phyloP scores from a whole-genome alignment of 1,140 invertebrate genomes.

The Drosophila obscura region DNA sequence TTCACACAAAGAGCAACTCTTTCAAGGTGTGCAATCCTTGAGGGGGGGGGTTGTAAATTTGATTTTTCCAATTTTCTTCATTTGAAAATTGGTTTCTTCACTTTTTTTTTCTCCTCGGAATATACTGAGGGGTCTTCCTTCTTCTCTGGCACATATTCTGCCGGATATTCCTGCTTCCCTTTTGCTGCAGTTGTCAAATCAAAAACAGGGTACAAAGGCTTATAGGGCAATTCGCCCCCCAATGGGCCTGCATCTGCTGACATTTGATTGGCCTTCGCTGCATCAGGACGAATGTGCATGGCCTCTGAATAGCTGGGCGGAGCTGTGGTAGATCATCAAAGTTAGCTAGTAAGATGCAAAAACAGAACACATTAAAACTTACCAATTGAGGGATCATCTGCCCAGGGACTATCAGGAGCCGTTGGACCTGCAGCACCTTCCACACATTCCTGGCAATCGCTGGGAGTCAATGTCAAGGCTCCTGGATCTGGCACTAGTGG shows the following conservation, averaged over 20 bases:
- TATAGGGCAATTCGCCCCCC: slow-evolving; percentile 16
- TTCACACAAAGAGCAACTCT: slow-evolving; percentile 1
- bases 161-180: not conserved
- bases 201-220: slow-evolving; percentile 67
- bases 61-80: not conserved
- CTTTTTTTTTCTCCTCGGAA: slow-evolving; percentile 19
- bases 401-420: slow-evolving; percentile 46
- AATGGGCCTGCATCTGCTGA: not conserved
- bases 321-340: slow-evolving; percentile 19
- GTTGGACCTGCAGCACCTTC: not conserved
- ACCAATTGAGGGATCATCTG: slow-evolving; percentile 35
- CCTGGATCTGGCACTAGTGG: slow-evolving; percentile 29
- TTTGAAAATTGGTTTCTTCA: not conserved
- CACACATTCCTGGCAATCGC: slow-evolving; percentile 1
- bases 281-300: slow-evolving; percentile 27
- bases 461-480: slow-evolving; percentile 29
- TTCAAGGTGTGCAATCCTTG: slow-evolving; percentile 3
- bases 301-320: slow-evolving; percentile 69
- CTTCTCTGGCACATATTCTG: not conserved
- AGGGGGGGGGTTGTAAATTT: not conserved
- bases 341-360: not conserved
- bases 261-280: not conserved
- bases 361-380: not conserved
- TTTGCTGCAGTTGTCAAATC: slow-evolving; percentile 30
- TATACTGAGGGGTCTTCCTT: not conserved